phyloP scores from a whole-genome alignment of 2,888 invertebrate genomes.

The Luperina nickerlii region DNA sequence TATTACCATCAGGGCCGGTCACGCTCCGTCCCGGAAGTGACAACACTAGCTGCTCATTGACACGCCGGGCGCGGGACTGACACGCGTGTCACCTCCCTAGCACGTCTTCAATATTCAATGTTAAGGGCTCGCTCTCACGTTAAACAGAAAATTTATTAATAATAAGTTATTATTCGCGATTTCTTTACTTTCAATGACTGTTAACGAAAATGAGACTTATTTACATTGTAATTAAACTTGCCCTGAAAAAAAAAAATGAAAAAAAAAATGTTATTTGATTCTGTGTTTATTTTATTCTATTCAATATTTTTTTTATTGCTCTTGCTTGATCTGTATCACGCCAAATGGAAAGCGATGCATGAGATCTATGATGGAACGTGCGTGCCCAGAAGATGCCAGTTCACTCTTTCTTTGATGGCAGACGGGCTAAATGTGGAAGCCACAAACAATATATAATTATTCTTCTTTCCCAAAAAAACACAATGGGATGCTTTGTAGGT shows the following conservation, averaged over 20 bases:
- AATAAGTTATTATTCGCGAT: not conserved
- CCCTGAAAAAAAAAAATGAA: not conserved
- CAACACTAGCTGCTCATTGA: conserved; percentile 67
- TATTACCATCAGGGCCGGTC: conserved; percentile 70
- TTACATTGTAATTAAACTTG: not conserved
- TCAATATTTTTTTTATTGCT: not conserved
- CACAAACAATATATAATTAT: not conserved
- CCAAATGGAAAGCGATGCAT: too few species aligned
- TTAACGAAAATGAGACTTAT: not conserved
- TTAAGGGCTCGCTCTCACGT: conserved; percentile 59
- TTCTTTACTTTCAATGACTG: not conserved
- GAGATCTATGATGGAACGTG: too few species aligned
- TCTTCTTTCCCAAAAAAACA: not conserved
- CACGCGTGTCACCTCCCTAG: conserved; percentile 69
- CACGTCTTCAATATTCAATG: conserved; percentile 65
- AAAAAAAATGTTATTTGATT: not conserved
- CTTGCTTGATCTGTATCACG: too few species aligned
- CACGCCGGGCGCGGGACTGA: conserved; percentile 67
- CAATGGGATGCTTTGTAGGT: not conserved
- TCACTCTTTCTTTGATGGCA: too few species aligned
- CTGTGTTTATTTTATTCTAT: not conserved
- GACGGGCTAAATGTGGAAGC: too few species aligned
- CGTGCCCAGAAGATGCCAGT: too few species aligned
- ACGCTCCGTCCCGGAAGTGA: conserved; percentile 73
- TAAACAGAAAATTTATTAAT: too few species aligned